A percentile compares a stretch with the other conserved stretches of the same genome.
These are phyloP conservation scores for Nesospiza acunhae DNA, from an alignment of 2,113 vertebrate species.

Conservation along the genomic window DNA sequence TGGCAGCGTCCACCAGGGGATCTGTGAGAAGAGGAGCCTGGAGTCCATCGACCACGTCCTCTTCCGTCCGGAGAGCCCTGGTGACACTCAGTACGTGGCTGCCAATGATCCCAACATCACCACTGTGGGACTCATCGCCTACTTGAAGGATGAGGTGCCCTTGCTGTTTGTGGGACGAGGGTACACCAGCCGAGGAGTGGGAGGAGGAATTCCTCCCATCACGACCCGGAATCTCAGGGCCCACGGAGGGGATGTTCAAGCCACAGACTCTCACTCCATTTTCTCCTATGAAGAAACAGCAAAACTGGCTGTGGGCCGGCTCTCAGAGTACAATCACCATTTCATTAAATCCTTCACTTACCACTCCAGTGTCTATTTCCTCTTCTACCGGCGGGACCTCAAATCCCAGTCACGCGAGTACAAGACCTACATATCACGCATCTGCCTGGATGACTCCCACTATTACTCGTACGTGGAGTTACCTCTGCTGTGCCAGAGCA, in stretches of 20 bases:
- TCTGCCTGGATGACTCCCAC: constrained; percentile 91
- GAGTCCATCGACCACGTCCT: constrained; percentile 74
- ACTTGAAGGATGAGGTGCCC: constrained; percentile 78
- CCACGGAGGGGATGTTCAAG: constrained; percentile 1
- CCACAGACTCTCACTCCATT: constrained; percentile 82
- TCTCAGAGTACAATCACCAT: constrained; percentile 96
- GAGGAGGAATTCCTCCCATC: constrained; percentile 91
- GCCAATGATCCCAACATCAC: constrained; percentile 95
- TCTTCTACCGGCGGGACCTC: constrained; percentile 93
- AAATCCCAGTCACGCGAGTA: constrained; percentile 89
- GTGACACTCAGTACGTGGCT: constrained; percentile 95
- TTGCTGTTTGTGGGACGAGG: constrained; percentile 93
- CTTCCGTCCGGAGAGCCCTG: constrained; percentile 87
- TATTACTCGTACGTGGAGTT: constrained; percentile 97
- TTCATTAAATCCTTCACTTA: constrained; percentile 90
- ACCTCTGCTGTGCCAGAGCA: constrained; percentile 85
- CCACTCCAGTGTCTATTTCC: constrained; percentile 87
- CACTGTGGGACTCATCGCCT: constrained; percentile 90
- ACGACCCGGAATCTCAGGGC: constrained; percentile 87
- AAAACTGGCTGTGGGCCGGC: constrained; percentile 91
- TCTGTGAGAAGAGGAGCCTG: constrained; percentile 91
- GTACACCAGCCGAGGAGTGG: constrained; percentile 86
- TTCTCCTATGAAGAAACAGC: constrained; percentile 98
- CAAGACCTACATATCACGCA: constrained; percentile 89
- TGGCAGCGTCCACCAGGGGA: constrained; percentile 92